These are phyloP conservation scores for Atta colombica DNA, from an alignment of 1,140 invertebrate species.

Conservation along the genomic window DNA sequence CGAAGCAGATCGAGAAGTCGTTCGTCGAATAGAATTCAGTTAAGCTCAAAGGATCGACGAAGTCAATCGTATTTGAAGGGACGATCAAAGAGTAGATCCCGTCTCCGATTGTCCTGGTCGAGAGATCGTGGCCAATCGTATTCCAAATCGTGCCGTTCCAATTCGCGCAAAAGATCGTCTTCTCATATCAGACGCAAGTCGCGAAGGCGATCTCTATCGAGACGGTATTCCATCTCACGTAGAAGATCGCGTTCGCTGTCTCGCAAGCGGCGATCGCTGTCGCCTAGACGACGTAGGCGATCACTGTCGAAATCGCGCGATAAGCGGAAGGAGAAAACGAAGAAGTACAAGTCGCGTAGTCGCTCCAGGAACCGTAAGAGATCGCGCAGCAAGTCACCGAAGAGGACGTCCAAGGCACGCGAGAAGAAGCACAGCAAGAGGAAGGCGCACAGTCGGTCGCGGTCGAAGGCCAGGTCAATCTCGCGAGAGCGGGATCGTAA, in stretches of 20 bases:
- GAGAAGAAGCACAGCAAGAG: constrained; percentile 82
- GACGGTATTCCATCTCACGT: constrained; percentile 80
- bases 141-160: constrained; percentile 70
- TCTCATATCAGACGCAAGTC: constrained; percentile 73
- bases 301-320: constrained; percentile 80
- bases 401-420: constrained; percentile 76
- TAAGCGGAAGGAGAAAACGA: constrained; percentile 82
- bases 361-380: constrained; percentile 77
- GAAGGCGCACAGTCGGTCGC: constrained; percentile 79
- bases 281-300: constrained; percentile 79
- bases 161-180: constrained; percentile 80
- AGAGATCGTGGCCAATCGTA: constrained; percentile 72
- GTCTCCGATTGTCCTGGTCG: constrained; percentile 74
- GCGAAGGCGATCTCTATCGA: constrained; percentile 77
- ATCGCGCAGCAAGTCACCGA: constrained; percentile 78
- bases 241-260: constrained; percentile 68
- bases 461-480: constrained; percentile 79
- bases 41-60: constrained; percentile 69
- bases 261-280: constrained; percentile 75
- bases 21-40: constrained; percentile 57
- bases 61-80: constrained; percentile 82
- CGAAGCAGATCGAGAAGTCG: constrained; percentile 83
- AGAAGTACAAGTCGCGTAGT: constrained; percentile 82
- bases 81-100: constrained; percentile 81
- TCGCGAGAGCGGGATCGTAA: constrained; percentile 77